Percentiles rank a stretch among this genome's conserved stretches.
phyloP scores from a whole-genome alignment of 2,888 invertebrate genomes.

The Dolomedes plantarius region DNA sequence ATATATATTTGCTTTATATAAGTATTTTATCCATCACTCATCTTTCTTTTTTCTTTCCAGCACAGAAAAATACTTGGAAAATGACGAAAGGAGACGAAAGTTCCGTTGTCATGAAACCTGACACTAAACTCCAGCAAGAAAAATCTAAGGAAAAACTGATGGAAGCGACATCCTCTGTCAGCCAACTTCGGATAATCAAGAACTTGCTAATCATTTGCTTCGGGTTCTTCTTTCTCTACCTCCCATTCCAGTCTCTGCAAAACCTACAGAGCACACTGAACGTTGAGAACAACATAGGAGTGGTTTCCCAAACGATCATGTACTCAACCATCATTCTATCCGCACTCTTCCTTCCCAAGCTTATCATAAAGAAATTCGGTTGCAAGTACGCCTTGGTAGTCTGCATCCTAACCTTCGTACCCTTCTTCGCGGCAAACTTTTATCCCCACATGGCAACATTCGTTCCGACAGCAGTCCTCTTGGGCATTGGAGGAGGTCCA shows the following conservation, averaged over 20 bases:
- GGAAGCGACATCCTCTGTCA: slow-evolving; percentile 74
- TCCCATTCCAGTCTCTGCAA: slow-evolving; percentile 95
- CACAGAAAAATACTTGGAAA: no score
- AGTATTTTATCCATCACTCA: no score
- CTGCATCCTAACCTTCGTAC: slow-evolving; percentile 94
- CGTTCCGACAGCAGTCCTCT: slow-evolving; percentile 91
- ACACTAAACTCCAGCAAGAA: neutral
- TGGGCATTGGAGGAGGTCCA: slow-evolving; percentile 95
- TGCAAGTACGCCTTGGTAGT: slow-evolving; percentile 97
- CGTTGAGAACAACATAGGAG: slow-evolving; percentile 91
- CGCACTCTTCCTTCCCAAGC: slow-evolving; percentile 95
- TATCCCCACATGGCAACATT: slow-evolving; percentile 90
- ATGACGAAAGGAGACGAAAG: no score
- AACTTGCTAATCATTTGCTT: slow-evolving; percentile 92
- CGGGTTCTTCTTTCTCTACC: slow-evolving; percentile 96
- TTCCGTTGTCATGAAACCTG: no score
- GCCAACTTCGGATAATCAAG: slow-evolving; percentile 84
- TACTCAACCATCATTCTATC: slow-evolving; percentile 95
- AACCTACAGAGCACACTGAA: slow-evolving; percentile 94
- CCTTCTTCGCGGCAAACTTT: slow-evolving; percentile 96
- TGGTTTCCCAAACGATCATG: slow-evolving; percentile 90
- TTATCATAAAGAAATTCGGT: slow-evolving; percentile 92
- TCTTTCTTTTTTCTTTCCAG: no score
- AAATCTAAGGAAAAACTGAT: neutral
- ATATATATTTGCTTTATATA: no score